A percentile compares a stretch with the other conserved stretches of the same genome.
Evolutionary conservation across 1,140 invertebrate species (phyloP).

Genomic region (Drosophila gunungcola): DNA sequence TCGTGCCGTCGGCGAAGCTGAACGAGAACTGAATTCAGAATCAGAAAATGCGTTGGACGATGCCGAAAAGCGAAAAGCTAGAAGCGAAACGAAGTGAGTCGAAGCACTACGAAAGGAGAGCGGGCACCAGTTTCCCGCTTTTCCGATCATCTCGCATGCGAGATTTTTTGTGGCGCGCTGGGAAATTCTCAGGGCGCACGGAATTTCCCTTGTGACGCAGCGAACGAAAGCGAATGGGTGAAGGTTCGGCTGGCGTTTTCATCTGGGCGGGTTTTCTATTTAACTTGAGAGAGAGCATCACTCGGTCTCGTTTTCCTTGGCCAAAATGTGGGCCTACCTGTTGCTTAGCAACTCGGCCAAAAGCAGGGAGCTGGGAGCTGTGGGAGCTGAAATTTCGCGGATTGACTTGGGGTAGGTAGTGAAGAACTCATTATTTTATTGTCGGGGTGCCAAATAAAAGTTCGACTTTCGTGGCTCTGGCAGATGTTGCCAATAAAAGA

Average conservation of each 20-base stretch:
- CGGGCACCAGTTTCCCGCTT: slow-evolving; percentile 12
- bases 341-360: slow-evolving; percentile 70
- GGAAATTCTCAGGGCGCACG: slow-evolving; percentile 55
- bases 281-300: slow-evolving; percentile 8
- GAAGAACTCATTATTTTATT: slow-evolving; percentile 27
- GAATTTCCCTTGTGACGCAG: slow-evolving; percentile 51
- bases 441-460: slow-evolving; percentile 31
- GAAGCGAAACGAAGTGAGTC: slow-evolving; percentile 16
- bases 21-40: slow-evolving; percentile 77
- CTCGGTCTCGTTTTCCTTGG: slow-evolving; percentile 16
- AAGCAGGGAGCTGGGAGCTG: slow-evolving; percentile 20
- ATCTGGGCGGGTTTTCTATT: slow-evolving; percentile 35
- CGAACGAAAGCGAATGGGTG: slow-evolving; percentile 30
- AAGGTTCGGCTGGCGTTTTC: slow-evolving; percentile 20
- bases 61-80: slow-evolving; percentile 20
- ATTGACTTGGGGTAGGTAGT: slow-evolving; percentile 22
- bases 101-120: slow-evolving; percentile 7
- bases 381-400: slow-evolving; percentile 17
- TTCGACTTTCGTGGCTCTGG: not conserved
- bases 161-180: slow-evolving; percentile 13
- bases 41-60: slow-evolving; percentile 21
- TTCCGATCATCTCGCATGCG: slow-evolving; percentile 55
- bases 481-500: slow-evolving; percentile 37
- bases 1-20: slow-evolving; percentile 81
- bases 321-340: slow-evolving; percentile 72